phyloP scores from a whole-genome alignment of 2,888 invertebrate species.

The Eupithecia pulchellata region DNA sequence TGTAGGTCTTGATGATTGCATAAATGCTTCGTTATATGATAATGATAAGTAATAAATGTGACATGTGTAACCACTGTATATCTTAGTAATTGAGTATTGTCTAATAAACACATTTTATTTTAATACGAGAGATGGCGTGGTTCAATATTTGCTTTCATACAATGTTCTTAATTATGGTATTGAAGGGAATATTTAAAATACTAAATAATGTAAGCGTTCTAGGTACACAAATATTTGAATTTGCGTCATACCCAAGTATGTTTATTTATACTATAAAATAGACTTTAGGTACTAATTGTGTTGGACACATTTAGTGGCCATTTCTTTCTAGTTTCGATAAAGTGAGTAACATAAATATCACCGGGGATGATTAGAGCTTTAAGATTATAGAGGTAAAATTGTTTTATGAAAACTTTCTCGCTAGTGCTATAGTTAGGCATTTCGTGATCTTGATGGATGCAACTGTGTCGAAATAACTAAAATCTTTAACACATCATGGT shows the following conservation, averaged over 20 bases:
- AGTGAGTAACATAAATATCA: no score
- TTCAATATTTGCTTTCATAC: slow-evolving; percentile 39
- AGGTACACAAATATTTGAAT: background rate
- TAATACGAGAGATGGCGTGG: slow-evolving; percentile 22
- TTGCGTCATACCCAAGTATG: background rate
- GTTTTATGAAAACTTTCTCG: background rate
- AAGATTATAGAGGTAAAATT: no score
- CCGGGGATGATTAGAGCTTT: no score
- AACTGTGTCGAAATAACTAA: background rate
- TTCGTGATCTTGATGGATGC: background rate
- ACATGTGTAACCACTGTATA: slow-evolving; percentile 27
- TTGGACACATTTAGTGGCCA: no score
- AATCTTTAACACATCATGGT: background rate
- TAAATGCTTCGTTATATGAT: slow-evolving; percentile 45
- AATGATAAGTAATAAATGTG: slow-evolving; percentile 9
- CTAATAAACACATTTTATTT: slow-evolving; percentile 29
- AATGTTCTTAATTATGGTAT: slow-evolving; percentile 46
- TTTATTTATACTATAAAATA: background rate
- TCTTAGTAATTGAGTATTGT: slow-evolving; percentile 52
- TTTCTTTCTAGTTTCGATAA: background rate
- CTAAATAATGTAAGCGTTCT: background rate
- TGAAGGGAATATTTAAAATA: slow-evolving; percentile 29
- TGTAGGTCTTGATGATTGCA: slow-evolving; percentile 39
- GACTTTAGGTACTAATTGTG: no score
- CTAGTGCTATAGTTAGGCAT: background rate